These are phyloP conservation scores for Terrapene triunguis DNA, from an alignment of 2,113 vertebrate genomes.

Conservation along the genomic window DNA sequence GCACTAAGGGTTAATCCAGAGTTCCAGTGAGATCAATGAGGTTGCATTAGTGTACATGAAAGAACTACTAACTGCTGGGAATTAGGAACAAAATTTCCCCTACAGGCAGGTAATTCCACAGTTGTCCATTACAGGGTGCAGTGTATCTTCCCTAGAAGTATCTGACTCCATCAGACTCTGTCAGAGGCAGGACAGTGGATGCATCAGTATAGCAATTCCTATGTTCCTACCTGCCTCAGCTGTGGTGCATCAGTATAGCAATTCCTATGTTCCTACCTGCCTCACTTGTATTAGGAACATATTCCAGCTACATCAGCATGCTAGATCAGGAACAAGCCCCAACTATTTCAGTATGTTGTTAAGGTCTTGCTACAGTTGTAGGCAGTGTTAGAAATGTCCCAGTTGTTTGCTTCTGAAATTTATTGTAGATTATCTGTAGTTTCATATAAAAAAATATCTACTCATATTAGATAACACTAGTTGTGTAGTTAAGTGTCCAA, in stretches of 20 bases:
- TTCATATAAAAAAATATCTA: background rate
- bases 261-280: background rate
- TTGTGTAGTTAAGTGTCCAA: background rate
- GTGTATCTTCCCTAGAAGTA: background rate
- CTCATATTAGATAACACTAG: background rate
- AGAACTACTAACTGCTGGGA: background rate
- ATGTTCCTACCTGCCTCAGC: background rate
- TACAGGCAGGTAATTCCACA: background rate
- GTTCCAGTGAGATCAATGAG: background rate
- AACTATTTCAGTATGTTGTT: background rate
- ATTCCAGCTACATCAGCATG: background rate
- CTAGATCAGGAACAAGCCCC: background rate
- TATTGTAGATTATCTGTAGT: background rate
- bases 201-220: rapidly evolving
- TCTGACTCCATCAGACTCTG: background rate
- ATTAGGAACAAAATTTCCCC: background rate
- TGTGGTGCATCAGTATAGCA: rapidly evolving
- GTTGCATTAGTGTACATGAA: background rate
- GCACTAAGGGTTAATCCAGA: background rate
- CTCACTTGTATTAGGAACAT: background rate
- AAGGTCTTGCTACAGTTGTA: rapidly evolving
- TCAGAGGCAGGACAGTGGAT: rapidly evolving
- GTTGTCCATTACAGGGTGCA: background rate
- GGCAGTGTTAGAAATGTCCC: background rate
- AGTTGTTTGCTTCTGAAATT: background rate